Evolutionary conservation across 2,888 invertebrate species (phyloP).

Genomic region (Auanema freiburgensis): DNA sequence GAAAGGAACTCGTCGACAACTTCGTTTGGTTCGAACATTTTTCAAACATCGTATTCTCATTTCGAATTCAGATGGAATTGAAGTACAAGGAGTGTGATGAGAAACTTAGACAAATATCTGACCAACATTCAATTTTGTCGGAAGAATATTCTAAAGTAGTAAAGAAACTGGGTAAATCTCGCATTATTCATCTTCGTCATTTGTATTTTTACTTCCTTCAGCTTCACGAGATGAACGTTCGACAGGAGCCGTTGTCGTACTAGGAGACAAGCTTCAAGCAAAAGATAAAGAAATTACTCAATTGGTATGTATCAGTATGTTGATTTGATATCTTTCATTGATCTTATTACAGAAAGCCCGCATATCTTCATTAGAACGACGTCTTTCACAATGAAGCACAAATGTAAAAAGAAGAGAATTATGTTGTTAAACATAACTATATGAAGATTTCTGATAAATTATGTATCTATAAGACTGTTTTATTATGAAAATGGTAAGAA

Average conservation of each 20-base stretch:
- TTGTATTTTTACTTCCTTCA: too few species aligned
- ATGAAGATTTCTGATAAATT: too few species aligned
- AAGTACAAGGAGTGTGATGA: constrained; percentile 23
- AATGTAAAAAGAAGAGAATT: too few species aligned
- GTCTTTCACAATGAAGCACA: constrained; percentile 18
- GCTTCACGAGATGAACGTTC: constrained; percentile 24
- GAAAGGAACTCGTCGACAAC: constrained; percentile 9
- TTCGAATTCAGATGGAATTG: constrained; percentile 16
- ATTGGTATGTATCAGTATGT: constrained; percentile 9
- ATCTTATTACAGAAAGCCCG: constrained; percentile 8
- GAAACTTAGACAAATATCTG: constrained; percentile 25
- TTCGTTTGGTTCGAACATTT: constrained; percentile 3
- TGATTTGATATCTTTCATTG: neutral
- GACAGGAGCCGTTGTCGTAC: constrained; percentile 41
- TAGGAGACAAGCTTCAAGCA: constrained; percentile 53
- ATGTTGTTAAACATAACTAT: too few species aligned
- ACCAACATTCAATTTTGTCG: constrained; percentile 24
- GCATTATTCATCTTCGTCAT: neutral
- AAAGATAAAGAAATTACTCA: constrained; percentile 52
- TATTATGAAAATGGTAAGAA: too few species aligned
- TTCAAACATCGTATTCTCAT: neutral
- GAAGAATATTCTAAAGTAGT: constrained; percentile 24
- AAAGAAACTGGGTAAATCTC: constrained; percentile 21
- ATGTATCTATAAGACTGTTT: too few species aligned
- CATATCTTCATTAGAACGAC: constrained; percentile 20